A percentile compares a stretch with the other conserved stretches of the same genome.
These are phyloP conservation scores for Philonicus albiceps DNA, from an alignment of 2,888 invertebrate species.

Conservation along the genomic window DNA sequence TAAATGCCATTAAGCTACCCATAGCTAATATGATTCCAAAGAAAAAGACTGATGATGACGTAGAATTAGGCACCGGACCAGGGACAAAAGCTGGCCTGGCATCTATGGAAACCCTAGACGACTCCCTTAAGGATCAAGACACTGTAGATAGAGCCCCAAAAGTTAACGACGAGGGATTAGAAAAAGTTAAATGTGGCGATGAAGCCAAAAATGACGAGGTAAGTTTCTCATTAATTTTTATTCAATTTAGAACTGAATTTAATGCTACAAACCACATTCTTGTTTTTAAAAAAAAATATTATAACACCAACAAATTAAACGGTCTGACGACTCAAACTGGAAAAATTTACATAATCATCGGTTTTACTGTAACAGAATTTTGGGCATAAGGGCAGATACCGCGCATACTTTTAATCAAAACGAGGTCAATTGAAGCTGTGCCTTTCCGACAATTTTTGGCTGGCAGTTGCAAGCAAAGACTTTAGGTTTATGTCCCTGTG, in stretches of 20 bases:
- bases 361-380: background rate
- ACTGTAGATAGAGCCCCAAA: constrained; percentile 64
- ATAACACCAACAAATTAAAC: background rate
- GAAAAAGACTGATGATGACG: constrained; percentile 61
- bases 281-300: background rate
- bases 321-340: background rate
- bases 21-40: constrained; percentile 68
- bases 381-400: background rate
- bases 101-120: constrained; percentile 83
- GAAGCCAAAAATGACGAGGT: constrained; percentile 51
- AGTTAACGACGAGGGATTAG: constrained; percentile 73
- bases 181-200: constrained; percentile 71
- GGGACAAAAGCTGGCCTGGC: constrained; percentile 76
- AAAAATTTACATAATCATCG: background rate
- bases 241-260: background rate
- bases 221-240: background rate
- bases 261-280: background rate
- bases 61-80: constrained; percentile 66
- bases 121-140: constrained; percentile 72
- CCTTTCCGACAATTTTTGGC: background rate
- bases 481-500: background rate
- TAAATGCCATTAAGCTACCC: constrained; percentile 72
- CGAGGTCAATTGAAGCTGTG: background rate
- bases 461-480: background rate
- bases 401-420: background rate